Conservation (phyloP, 1,140 invertebrate genomes). For the Drosophila kepulauana region DNA sequence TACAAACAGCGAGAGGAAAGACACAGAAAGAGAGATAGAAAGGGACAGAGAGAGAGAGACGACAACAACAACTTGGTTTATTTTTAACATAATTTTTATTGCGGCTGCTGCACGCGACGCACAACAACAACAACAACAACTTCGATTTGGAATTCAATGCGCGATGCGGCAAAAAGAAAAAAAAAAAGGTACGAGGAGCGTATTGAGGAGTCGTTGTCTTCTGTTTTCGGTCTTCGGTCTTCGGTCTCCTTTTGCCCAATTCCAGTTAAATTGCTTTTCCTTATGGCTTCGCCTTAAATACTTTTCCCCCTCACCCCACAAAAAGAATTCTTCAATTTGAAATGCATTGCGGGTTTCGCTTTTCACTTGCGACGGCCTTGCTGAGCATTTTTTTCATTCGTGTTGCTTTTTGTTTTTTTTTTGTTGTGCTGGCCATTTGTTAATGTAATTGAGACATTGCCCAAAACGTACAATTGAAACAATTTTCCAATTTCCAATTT, state of each 20-base stretch:
- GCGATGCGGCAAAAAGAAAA: slow-evolving; percentile 35
- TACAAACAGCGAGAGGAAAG: not conserved
- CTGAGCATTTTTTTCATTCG: slow-evolving; percentile 15
- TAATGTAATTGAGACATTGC: slow-evolving; percentile 68
- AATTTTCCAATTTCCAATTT: slow-evolving; percentile 30
- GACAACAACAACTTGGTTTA: slow-evolving; percentile 56
- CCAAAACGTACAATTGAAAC: slow-evolving; percentile 44
- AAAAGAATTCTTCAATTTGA: slow-evolving; percentile 61
- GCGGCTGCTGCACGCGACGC: slow-evolving; percentile 70
- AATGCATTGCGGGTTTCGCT: slow-evolving; percentile 35
- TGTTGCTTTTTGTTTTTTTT: too few species aligned
- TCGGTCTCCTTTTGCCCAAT: slow-evolving; percentile 25
- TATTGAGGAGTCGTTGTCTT: slow-evolving; percentile 4
- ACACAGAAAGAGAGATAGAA: too few species aligned
- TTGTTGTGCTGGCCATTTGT: slow-evolving; percentile 26
- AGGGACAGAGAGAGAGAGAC: slow-evolving; percentile 2
- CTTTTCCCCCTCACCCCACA: slow-evolving; percentile 18
- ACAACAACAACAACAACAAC: slow-evolving; percentile 1
- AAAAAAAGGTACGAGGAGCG: slow-evolving; percentile 17
- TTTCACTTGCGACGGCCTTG: slow-evolving; percentile 35
- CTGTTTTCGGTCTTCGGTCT: not conserved
- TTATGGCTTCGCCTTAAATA: slow-evolving; percentile 45
- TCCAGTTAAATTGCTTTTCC: slow-evolving; percentile 50
- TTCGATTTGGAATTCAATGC: slow-evolving; percentile 66
- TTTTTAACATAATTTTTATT: slow-evolving; percentile 83